Conservation (phyloP, 35 echinoderm and acorn worm genomes). For the Anneissia japonica region DNA sequence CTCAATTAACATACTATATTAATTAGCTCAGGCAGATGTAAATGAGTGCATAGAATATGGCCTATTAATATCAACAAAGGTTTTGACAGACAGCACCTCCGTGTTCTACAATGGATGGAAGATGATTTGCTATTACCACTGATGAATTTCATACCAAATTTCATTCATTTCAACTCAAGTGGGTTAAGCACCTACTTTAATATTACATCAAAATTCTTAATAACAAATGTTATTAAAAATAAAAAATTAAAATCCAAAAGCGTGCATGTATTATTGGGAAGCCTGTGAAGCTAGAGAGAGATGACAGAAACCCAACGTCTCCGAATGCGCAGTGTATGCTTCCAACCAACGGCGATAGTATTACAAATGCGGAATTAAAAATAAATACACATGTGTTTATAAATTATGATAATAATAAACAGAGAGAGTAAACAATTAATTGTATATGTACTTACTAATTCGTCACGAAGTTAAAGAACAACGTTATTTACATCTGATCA, state of each 20-base stretch:
- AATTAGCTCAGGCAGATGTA: background rate
- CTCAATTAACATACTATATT: background rate
- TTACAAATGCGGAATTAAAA: constrained; percentile 52
- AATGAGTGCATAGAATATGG: background rate
- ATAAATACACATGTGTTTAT: constrained; percentile 74
- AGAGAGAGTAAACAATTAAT: constrained; percentile 2
- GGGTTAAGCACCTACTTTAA: background rate
- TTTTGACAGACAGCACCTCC: background rate
- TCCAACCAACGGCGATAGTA: background rate
- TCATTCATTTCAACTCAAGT: too few species aligned
- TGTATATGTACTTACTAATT: background rate
- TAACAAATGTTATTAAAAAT: background rate
- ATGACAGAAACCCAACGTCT: background rate
- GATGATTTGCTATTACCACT: too few species aligned
- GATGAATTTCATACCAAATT: too few species aligned
- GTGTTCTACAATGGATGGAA: too few species aligned
- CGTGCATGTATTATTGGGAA: background rate
- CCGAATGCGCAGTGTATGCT: background rate
- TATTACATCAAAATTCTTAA: background rate
- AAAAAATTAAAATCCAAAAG: background rate
- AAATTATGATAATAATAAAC: constrained; percentile 64
- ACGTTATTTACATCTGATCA: background rate
- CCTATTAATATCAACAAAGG: background rate
- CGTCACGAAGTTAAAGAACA: background rate
- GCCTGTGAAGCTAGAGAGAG: background rate